These are phyloP conservation scores for Microctonus brassicae DNA, from an alignment of 2,888 invertebrate genomes.

Conservation along the genomic window DNA sequence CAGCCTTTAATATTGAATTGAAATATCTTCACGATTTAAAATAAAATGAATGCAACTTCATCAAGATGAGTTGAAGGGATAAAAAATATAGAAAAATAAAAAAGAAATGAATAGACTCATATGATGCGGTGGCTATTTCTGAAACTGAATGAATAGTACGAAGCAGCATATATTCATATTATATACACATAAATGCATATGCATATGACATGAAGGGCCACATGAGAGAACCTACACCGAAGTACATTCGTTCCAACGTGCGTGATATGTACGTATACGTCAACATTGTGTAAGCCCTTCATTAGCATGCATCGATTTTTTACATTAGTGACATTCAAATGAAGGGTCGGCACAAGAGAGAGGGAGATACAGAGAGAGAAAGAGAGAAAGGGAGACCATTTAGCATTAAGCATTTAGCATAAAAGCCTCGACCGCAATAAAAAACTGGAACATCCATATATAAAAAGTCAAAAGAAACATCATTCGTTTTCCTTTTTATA, in stretches of 20 bases:
- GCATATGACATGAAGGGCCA: constrained; percentile 58
- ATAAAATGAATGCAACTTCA: not conserved
- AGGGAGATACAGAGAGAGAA: too few relatives aligned
- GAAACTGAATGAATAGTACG: constrained; percentile 11
- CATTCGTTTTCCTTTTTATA: not conserved
- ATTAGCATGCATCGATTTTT: constrained; percentile 69
- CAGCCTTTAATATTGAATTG: too few relatives aligned
- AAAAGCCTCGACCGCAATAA: constrained; percentile 57
- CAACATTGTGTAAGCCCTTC: constrained; percentile 49
- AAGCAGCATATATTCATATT: constrained; percentile 39
- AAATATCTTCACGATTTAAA: not conserved
- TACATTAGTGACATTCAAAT: constrained; percentile 69
- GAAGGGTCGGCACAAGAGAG: too few relatives aligned
- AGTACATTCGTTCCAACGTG: constrained; percentile 37
- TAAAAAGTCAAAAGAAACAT: not conserved
- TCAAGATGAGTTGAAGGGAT: not conserved
- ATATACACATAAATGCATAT: constrained; percentile 46
- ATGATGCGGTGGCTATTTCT: constrained; percentile 23
- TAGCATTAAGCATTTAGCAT: too few relatives aligned
- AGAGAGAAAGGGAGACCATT: constrained; percentile 58
- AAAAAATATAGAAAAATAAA: not conserved
- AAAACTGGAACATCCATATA: not conserved
- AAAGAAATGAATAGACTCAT: constrained; percentile 8
- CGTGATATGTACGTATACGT: constrained; percentile 44
- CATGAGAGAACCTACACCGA: constrained; percentile 2